These are phyloP conservation scores for Platyura marginata DNA, from an alignment of 1,140 invertebrate species.

Conservation along the genomic window DNA sequence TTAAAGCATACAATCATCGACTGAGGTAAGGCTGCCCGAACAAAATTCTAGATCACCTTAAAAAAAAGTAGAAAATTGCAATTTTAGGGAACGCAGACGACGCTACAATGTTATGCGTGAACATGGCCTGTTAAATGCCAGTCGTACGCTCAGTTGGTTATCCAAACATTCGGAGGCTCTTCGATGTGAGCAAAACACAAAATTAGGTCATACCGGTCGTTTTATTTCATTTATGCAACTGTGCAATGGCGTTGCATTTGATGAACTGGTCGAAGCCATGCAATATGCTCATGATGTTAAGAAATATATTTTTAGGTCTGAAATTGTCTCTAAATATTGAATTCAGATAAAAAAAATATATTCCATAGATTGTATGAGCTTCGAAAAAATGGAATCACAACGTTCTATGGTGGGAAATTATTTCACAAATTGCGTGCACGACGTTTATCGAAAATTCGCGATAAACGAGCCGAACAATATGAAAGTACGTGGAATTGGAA, in stretches of 20 bases:
- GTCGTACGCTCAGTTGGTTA: constrained; percentile 37
- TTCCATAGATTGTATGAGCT: constrained; percentile 37
- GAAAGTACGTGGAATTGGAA: constrained; percentile 24
- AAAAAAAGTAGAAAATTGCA: neutral
- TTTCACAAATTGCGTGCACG: constrained; percentile 44
- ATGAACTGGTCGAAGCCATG: constrained; percentile 56
- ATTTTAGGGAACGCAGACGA: constrained; percentile 39
- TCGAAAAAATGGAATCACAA: constrained; percentile 48
- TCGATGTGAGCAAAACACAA: neutral
- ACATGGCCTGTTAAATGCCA: constrained; percentile 61
- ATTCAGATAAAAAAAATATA: no score
- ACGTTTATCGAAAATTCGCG: constrained; percentile 15
- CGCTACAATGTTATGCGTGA: constrained; percentile 51
- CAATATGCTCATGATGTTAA: constrained; percentile 48
- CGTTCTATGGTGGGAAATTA: constrained; percentile 40
- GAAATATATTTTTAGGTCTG: constrained; percentile 33
- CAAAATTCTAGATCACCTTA: neutral
- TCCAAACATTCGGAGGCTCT: constrained; percentile 21
- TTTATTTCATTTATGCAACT: constrained; percentile 55
- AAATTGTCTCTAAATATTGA: neutral
- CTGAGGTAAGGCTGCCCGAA: constrained; percentile 16
- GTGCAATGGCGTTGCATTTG: constrained; percentile 50
- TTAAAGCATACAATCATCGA: constrained; percentile 47
- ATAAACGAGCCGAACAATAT: constrained; percentile 34
- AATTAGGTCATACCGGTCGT: constrained; percentile 26